These are phyloP conservation scores for Ceratosolen fusciceps DNA, from an alignment of 1,140 invertebrate genomes.

Conservation along the genomic window DNA sequence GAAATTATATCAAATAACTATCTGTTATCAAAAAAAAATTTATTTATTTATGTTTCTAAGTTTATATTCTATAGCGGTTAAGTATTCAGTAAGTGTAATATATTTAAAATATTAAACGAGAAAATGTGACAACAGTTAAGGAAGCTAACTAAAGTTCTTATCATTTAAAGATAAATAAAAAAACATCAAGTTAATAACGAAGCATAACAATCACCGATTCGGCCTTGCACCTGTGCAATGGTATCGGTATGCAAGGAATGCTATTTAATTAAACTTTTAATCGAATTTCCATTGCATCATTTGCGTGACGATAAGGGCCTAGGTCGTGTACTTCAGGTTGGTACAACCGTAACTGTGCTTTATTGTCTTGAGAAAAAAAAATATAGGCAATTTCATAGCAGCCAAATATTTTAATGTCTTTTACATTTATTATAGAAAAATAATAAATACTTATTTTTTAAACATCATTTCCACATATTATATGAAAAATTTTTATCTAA, in stretches of 20 bases:
- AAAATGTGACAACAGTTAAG: background rate
- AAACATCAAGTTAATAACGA: background rate
- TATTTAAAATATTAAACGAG: background rate
- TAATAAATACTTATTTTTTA: too few species aligned
- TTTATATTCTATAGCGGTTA: too few species aligned
- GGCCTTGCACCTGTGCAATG: slow-evolving; percentile 28
- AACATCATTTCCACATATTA: too few species aligned
- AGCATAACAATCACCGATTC: slow-evolving; percentile 5
- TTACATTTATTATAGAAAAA: too few species aligned
- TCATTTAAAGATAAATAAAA: slow-evolving; percentile 10
- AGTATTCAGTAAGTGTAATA: background rate
- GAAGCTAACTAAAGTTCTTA: background rate
- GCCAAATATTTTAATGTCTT: too few species aligned
- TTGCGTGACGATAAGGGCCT: slow-evolving; percentile 34
- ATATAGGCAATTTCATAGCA: slow-evolving; percentile 21
- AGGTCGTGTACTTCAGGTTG: slow-evolving; percentile 26
- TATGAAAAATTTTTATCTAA: too few species aligned
- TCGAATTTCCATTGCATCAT: slow-evolving; percentile 37
- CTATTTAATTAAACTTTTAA: slow-evolving; percentile 38
- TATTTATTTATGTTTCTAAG: too few species aligned
- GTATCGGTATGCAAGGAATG: slow-evolving; percentile 15
- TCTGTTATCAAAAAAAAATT: too few species aligned
- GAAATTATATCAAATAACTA: too few species aligned
- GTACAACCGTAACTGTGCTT: slow-evolving; percentile 20
- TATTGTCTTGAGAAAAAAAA: slow-evolving; percentile 30